These are phyloP conservation scores for Bombylius major DNA, from an alignment of 2,888 invertebrate species.

Conservation along the genomic window DNA sequence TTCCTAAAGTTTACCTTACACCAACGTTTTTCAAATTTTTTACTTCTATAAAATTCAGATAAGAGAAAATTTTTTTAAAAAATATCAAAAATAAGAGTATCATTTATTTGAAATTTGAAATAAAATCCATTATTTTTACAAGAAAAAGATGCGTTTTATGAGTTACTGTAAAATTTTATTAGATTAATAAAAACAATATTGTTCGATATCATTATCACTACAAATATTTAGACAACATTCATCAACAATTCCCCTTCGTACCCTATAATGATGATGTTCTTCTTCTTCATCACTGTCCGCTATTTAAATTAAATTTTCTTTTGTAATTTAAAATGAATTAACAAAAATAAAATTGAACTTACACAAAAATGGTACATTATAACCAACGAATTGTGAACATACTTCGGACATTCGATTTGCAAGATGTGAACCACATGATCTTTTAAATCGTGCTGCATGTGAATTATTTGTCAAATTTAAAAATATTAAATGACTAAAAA, in stretches of 20 bases:
- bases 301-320: neutral
- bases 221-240: constrained; percentile 8
- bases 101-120: too few species aligned
- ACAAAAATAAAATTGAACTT: neutral
- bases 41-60: too few species aligned
- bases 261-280: neutral
- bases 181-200: constrained; percentile 2
- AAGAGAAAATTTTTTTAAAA: too few species aligned
- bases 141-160: too few species aligned
- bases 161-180: neutral
- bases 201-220: neutral
- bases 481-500: neutral
- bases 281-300: neutral
- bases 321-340: neutral
- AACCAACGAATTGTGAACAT: neutral
- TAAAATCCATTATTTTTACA: too few species aligned
- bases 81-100: too few species aligned
- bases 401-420: neutral
- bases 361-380: neutral
- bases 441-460: neutral
- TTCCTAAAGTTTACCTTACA: too few species aligned
- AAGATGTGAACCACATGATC: neutral
- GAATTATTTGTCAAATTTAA: neutral
- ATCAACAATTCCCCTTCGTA: constrained; percentile 5
- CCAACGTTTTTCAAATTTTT: too few species aligned